A percentile compares a stretch with the other conserved stretches of the same genome.
phyloP scores from a whole-genome alignment of 2,797 vertebrate species.

The Momotus momota region DNA sequence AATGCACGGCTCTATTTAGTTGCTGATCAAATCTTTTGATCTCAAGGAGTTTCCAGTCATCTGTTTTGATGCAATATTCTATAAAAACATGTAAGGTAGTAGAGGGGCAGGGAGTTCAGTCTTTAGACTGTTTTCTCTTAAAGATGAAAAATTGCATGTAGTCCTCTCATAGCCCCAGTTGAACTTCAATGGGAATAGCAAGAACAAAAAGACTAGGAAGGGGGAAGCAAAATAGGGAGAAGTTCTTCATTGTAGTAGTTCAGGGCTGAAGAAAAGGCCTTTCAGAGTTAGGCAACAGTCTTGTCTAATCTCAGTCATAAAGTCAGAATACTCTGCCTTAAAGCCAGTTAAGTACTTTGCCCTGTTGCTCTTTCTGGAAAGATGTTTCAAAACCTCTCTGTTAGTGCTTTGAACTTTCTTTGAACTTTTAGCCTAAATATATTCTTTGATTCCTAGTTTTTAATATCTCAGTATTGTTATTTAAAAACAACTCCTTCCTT shows the following conservation, averaged over 20 bases:
- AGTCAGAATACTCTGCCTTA: background rate
- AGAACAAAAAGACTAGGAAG: background rate
- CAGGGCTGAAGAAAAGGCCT: background rate
- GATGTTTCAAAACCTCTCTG: background rate
- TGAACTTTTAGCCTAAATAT: background rate
- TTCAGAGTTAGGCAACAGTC: background rate
- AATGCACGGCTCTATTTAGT: background rate
- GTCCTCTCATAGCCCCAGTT: background rate
- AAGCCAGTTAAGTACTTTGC: background rate
- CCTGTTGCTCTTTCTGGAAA: background rate
- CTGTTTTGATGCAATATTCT: background rate
- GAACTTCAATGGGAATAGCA: background rate
- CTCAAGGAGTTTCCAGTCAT: background rate
- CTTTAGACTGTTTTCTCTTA: background rate
- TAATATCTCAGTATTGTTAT: background rate
- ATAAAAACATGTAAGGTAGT: background rate
- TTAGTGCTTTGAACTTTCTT: background rate
- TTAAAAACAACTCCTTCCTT: background rate
- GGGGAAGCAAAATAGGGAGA: background rate
- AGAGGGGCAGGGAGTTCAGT: background rate
- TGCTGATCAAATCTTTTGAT: slow-evolving; percentile 15
- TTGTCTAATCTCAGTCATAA: background rate
- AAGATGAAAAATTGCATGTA: background rate
- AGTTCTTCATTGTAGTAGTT: background rate
- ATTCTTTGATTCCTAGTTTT: slow-evolving; percentile 3